Evolutionary conservation across 2,888 invertebrate genomes (phyloP).

Genomic region (Pediacus dermestoides): DNA sequence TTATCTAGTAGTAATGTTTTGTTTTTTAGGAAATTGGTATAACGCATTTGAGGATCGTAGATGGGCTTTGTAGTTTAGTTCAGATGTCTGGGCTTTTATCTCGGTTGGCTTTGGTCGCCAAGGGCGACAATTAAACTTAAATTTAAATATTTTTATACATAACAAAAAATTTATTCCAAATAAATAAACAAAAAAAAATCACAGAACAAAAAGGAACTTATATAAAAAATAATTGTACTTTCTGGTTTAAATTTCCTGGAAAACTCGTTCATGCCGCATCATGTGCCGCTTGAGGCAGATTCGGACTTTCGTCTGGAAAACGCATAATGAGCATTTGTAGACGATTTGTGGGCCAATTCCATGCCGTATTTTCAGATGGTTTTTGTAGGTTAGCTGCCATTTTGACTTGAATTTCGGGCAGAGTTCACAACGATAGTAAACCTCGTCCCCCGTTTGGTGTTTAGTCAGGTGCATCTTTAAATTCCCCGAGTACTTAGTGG

Average conservation of each 20-base stretch:
- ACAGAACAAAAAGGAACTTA: too few species aligned
- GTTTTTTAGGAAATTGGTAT: conserved; percentile 89
- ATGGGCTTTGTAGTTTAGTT: conserved; percentile 79
- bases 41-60: conserved; percentile 84
- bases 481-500: conserved; percentile 21
- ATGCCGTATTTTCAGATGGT: conserved; percentile 23
- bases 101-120: conserved; percentile 59
- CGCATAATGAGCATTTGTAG: conserved; percentile 18
- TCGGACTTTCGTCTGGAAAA: conserved; percentile 21
- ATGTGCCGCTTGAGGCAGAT: conserved; percentile 17
- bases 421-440: conserved; percentile 18
- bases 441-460: conserved; percentile 21
- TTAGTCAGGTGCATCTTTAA: conserved; percentile 21
- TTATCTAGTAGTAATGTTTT: too few species aligned
- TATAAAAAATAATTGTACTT: too few species aligned
- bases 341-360: conserved; percentile 15
- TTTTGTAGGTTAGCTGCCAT: conserved; percentile 22
- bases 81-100: conserved; percentile 88
- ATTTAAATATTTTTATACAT: too few species aligned
- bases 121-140: conserved; percentile 7
- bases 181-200: too few species aligned
- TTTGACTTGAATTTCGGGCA: conserved; percentile 23
- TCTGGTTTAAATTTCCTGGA: too few species aligned
- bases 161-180: too few species aligned
- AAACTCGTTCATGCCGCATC: too few species aligned